These are phyloP conservation scores for Stenotaenia linearis DNA, from an alignment of 2,888 invertebrate genomes.

Conservation along the genomic window DNA sequence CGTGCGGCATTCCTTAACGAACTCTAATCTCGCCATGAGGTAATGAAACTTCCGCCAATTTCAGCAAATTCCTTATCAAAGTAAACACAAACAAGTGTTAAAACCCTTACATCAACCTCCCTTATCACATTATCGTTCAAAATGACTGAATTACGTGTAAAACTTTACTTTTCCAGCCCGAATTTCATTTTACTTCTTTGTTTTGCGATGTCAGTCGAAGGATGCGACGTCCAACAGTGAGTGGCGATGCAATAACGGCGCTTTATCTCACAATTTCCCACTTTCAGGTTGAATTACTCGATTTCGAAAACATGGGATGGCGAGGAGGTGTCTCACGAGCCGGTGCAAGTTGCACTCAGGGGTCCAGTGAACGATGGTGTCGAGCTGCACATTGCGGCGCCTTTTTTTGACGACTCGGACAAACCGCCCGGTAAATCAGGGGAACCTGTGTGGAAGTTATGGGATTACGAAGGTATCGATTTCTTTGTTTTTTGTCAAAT, in stretches of 20 bases:
- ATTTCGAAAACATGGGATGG: slow-evolving; percentile 37
- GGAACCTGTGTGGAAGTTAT: slow-evolving; percentile 46
- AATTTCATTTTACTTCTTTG: neutral
- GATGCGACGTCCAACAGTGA: neutral
- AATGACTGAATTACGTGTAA: neutral
- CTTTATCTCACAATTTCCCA: neutral
- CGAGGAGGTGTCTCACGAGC: slow-evolving; percentile 35
- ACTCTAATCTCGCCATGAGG: too few relatives aligned
- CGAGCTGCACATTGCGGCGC: slow-evolving; percentile 41
- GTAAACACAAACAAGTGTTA: too few relatives aligned
- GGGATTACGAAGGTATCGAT: slow-evolving; percentile 49
- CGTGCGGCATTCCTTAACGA: too few relatives aligned
- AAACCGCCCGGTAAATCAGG: slow-evolving; percentile 44
- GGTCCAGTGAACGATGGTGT: slow-evolving; percentile 36
- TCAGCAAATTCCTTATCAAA: too few relatives aligned
- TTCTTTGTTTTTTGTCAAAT: neutral
- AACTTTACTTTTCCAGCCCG: neutral
- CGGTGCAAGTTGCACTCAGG: slow-evolving; percentile 38
- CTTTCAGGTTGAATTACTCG: neutral
- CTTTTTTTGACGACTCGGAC: slow-evolving; percentile 48
- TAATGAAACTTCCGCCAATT: too few relatives aligned
- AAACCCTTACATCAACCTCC: too few relatives aligned
- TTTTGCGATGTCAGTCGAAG: neutral
- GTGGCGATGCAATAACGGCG: too few relatives aligned
- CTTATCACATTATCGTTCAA: too few relatives aligned